Evolutionary conservation across 2,888 invertebrate genomes (phyloP).

Genomic region (Cosmorhoe ocellata): DNA sequence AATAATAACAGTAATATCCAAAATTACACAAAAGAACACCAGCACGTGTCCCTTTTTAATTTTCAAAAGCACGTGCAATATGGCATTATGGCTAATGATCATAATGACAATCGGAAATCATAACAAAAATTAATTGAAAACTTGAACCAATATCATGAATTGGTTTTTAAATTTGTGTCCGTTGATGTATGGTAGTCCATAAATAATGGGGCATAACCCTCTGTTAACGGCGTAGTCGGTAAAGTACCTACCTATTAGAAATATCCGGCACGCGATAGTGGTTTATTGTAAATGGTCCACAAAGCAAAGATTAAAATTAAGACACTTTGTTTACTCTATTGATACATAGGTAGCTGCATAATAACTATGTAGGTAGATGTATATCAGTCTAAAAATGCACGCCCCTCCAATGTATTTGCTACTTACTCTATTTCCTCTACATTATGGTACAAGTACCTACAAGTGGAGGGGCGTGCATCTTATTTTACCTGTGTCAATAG

Average conservation of each 20-base stretch:
- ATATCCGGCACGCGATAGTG: conserved; percentile 10
- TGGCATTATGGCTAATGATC: conserved; percentile 18
- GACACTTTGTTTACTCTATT: too few relatives aligned
- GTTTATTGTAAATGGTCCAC: too few relatives aligned
- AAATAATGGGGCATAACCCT: conserved; percentile 8
- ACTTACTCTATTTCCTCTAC: too few relatives aligned
- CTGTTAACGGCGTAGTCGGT: background rate
- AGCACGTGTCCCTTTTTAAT: conserved; percentile 19
- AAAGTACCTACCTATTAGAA: background rate
- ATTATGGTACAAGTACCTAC: too few relatives aligned
- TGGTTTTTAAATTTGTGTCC: background rate
- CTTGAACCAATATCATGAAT: conserved; percentile 16
- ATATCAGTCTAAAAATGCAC: too few relatives aligned
- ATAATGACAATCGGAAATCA: conserved; percentile 24
- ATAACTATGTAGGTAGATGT: too few relatives aligned
- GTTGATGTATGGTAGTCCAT: conserved; percentile 1
- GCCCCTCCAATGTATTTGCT: too few relatives aligned
- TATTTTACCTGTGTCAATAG: too few relatives aligned
- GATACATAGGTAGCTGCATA: too few relatives aligned
- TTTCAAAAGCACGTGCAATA: conserved; percentile 14
- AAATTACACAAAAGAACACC: conserved; percentile 11
- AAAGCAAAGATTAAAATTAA: too few relatives aligned
- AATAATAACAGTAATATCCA: conserved; percentile 7
- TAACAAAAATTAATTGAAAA: conserved; percentile 25
- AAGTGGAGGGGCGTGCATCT: too few relatives aligned